Base-by-base conservation (phyloP, 92 coral and sea anemone genomes). In the Phenganax subtilis region DNA sequence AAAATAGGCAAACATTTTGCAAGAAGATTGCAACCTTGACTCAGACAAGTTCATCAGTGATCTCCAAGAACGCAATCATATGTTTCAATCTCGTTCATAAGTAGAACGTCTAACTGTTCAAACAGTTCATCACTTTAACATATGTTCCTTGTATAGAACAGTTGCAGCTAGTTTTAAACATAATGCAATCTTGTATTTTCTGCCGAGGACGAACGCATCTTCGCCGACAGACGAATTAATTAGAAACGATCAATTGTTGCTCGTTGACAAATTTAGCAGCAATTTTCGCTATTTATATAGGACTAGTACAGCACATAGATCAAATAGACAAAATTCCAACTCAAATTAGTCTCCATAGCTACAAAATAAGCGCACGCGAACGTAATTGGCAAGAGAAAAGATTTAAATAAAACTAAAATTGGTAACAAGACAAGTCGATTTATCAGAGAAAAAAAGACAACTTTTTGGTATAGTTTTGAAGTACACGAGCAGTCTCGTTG, bases 241-340 rank as follows among this genome's bases (percentile, higher is more conserved):
- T 56, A 75, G n/a, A 0, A 37, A 56, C 63, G 11, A 56, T 57
- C 54, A 56, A 56, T 56, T 56, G 51, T 75, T 75, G n/a, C 51
- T 7, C 53, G 28, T 29, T 0, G 55, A 58, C 82, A 77, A 62
- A 77, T 58, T 58, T 77, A 77, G 82, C 25, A 0, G 54, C 71
- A 51, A 55, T 62, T 37, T 52, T 62, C 54, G 14, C 82, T 77
- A 77, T 77, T 77, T 77, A 28, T 55, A 76, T 31, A 62, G 54
- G n/a, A 29, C 20, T 17, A 10, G 6, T 17, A 71, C 14, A 17
- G n/a, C 55, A 57, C 71, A 44, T 44, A 10, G 7, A 77, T 28
- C 30, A 20, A 68, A 68, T 68, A 44, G 7, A 20, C 37, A 14
- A 44, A 68, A 68, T 68, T 68, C 73, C 30, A 30, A 20, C 7